Evolutionary conservation across 2,797 vertebrate genomes (phyloP), one percentile per base, ranked within the genome.

Genomic region (Siniperca undulata): DNA sequence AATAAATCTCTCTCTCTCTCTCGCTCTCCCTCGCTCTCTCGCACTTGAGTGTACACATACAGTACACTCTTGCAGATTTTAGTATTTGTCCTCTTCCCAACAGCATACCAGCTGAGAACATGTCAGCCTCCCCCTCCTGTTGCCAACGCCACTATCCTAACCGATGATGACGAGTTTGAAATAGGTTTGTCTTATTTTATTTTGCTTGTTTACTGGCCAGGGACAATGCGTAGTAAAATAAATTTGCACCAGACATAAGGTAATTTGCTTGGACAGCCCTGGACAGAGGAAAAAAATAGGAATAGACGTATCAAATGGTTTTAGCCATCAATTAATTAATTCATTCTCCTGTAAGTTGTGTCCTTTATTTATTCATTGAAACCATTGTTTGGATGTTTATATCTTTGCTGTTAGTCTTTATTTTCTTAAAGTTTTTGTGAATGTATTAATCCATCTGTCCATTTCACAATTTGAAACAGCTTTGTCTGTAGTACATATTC

Each of bases 131-230:
- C 98, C 50, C 90, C 96, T 74, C 92, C 93, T 3, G 95, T 99
- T 53, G 94, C 97, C 88, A 99, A 99, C 78, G 97, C 98, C 72
- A 97, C 98, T 74, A 94, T 97, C 93, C 94, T 99, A 87, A 96
- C 96, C 13, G 97, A 99, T 88, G 97, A 98, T 87, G 97, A 98
- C 70, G 97, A 98, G 94, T 98, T 98, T 68, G 97, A 99, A 96
- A 99, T 99, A 96, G 98, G 98, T 99, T 96, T 96, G 91, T 93
- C 88, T 89, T 75, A 36, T 89, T 91, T 90, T 86, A 76, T 93
- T 89, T 88, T 74, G 17, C 78, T 83, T 66, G 60, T 89, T 77
- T 81, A 72, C 74, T 46, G 30, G 60, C 56, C 30, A 34, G n/a
- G n/a, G 68, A 79, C 80, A 71, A 69, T 7, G 44, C 14, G 1